Evolutionary conservation across 92 coral and sea anemone species (phyloP).

Genomic region (Zoanthus solanderi): DNA sequence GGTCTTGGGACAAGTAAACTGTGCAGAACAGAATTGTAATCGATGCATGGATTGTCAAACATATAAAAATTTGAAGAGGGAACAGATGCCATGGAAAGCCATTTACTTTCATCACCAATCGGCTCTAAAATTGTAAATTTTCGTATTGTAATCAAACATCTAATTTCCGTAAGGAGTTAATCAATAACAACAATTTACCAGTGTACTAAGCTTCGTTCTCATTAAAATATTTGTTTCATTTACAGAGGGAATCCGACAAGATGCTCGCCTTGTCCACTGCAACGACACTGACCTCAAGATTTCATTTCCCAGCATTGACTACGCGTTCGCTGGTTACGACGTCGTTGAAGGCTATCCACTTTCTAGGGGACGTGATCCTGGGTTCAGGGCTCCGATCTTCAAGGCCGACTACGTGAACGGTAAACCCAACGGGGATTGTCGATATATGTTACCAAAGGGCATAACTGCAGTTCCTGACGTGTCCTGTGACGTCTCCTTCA

Average conservation of each 20-base stretch:
- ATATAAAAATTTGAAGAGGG: too few species aligned
- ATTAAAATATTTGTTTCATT: too few species aligned
- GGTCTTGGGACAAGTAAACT: too few species aligned
- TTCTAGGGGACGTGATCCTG: conserved; percentile 59
- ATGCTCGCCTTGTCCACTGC: conserved; percentile 20
- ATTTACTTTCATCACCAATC: too few species aligned
- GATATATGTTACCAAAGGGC: conserved; percentile 42
- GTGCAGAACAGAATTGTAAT: too few species aligned
- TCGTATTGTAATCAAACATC: neutral
- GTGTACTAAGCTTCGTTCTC: neutral
- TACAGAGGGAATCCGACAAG: conserved; percentile 19
- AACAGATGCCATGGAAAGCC: too few species aligned
- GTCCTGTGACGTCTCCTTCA: conserved; percentile 10
- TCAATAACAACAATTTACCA: neutral
- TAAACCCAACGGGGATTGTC: conserved; percentile 28
- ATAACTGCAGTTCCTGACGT: conserved; percentile 48
- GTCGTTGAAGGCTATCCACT: conserved; percentile 59
- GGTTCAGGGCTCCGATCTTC: conserved; percentile 50
- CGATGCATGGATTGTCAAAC: too few species aligned
- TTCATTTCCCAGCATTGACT: conserved; percentile 56
- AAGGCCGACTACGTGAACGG: conserved; percentile 29
- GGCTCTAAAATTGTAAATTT: too few species aligned
- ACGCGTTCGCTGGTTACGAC: conserved; percentile 52
- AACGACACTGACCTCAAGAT: conserved; percentile 1
- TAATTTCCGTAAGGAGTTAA: too few species aligned